Evolutionary conservation across 2,888 invertebrate species (phyloP), one percentile per base, ranked within the genome.

Genomic region (Leptinotarsa rubiginosa): DNA sequence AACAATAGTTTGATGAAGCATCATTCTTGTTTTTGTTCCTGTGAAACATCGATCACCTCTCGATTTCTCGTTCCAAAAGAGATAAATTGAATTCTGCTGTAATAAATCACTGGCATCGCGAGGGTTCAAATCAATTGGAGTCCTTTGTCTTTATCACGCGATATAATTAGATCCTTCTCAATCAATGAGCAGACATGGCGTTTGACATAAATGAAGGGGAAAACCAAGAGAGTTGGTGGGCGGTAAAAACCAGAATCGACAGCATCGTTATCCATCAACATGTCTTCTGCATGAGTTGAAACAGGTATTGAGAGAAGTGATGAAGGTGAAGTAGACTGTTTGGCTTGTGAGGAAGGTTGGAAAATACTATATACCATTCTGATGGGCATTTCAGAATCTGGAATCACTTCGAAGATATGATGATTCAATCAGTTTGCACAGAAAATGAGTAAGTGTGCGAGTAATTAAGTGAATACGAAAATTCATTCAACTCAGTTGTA

Each of bases 101-200:
- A 22, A 56, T 56, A 56, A 56, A 56, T 56, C 56, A 56, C 22
- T 22, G 25, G 3, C 12, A 1, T 13, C 1, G 20, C 22, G 56
- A 13, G 15, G 25, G 56, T 22, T 22, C 56, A 20, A 56, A 22
- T 56, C 56, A 56, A 56, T 56, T 56, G 22, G 22, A 20, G 56
- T 22, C 25, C 56, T 56, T 56, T 56, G 22, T 56, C 56, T 56
- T 56, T 56, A 56, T 56, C 56, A 56, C 56, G 56, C 56, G 56
- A 56, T 56, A 56, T 56, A 56, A 56, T 56, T 56, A 56, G 15
- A 56, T 22, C 56, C 20, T 56, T 3, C 56, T 56, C 56, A 56
- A 56, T 56, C 56, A 56, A 56, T 56, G 22, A 16, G 25, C 56
- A 56, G 56, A 25, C 56, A 52, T 52, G 56, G 56, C 22, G 56